Conservation (phyloP, 2,113 vertebrate genomes). For the Regulus satrapa region DNA sequence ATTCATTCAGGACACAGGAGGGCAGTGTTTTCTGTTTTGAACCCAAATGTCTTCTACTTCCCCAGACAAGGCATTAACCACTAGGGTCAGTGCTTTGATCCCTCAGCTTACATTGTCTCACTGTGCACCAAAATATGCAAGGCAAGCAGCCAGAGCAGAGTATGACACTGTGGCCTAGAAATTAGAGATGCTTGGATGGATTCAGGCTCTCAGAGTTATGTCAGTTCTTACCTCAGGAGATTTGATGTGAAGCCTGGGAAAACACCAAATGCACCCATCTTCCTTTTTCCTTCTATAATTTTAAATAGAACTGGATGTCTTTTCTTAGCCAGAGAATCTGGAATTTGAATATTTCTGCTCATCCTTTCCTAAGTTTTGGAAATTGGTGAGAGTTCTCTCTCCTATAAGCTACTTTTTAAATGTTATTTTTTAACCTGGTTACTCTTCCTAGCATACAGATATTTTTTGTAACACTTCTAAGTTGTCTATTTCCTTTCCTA, state of each 20-base stretch:
- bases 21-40: background rate
- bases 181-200: background rate
- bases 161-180: background rate
- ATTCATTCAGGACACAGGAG: background rate
- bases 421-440: background rate
- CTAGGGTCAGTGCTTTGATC: background rate
- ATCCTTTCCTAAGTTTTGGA: background rate
- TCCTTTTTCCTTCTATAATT: background rate
- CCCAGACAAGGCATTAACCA: background rate
- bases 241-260: background rate
- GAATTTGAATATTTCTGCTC: background rate
- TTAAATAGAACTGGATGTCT: background rate
- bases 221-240: background rate
- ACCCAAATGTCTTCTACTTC: background rate
- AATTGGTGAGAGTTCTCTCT: background rate
- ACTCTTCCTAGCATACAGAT: background rate
- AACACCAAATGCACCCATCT: background rate
- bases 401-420: accelerated
- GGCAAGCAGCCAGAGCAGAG: background rate
- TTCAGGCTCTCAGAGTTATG: background rate
- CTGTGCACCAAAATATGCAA: background rate
- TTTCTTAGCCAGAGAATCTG: background rate
- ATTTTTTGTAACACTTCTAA: background rate
- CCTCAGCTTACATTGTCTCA: background rate
- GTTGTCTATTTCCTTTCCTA: background rate